Conservation (phyloP, 2,797 vertebrate species). For the Triplophysa bombifrons region DNA sequence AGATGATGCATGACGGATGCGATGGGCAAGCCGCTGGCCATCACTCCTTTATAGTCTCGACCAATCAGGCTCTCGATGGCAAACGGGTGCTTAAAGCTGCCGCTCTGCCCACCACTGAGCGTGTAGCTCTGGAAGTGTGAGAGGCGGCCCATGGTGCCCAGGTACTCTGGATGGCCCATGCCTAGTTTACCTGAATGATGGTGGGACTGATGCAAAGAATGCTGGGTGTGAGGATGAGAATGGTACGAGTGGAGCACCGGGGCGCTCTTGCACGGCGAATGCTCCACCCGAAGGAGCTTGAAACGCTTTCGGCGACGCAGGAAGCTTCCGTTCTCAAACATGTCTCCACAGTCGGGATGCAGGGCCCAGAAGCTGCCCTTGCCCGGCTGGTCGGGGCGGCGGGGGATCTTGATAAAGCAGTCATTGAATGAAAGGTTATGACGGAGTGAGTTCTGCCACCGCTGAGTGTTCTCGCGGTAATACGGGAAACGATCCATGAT, state of each 20-base stretch:
- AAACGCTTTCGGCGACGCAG: conserved; percentile 91
- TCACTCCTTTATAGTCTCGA: conserved; percentile 92
- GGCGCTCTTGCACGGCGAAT: conserved; percentile 80
- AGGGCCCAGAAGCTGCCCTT: conserved; percentile 95
- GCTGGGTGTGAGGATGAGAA: conserved; percentile 76
- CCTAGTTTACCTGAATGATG: conserved; percentile 70
- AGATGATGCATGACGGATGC: conserved; percentile 97
- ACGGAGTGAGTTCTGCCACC: conserved; percentile 92
- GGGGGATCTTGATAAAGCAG: conserved; percentile 94
- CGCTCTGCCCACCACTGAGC: conserved; percentile 78
- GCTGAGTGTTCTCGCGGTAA: conserved; percentile 93
- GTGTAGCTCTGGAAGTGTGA: conserved; percentile 88
- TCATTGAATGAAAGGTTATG: conserved; percentile 96
- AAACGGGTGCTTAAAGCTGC: conserved; percentile 94
- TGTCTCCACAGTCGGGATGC: conserved; percentile 93
- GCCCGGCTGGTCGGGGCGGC: conserved; percentile 89
- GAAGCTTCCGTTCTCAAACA: conserved; percentile 96
- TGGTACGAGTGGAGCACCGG: conserved; percentile 93
- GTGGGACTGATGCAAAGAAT: conserved; percentile 79
- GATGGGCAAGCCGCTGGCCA: conserved; percentile 88
- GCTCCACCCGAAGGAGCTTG: conserved; percentile 84
- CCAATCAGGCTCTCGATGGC: conserved; percentile 97
- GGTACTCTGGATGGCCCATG: conserved; percentile 74
- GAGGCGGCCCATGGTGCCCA: conserved; percentile 80
- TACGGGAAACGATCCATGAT: conserved; percentile 96